Conservation (phyloP, 1,140 invertebrate genomes). For the Cephus cinctus region DNA sequence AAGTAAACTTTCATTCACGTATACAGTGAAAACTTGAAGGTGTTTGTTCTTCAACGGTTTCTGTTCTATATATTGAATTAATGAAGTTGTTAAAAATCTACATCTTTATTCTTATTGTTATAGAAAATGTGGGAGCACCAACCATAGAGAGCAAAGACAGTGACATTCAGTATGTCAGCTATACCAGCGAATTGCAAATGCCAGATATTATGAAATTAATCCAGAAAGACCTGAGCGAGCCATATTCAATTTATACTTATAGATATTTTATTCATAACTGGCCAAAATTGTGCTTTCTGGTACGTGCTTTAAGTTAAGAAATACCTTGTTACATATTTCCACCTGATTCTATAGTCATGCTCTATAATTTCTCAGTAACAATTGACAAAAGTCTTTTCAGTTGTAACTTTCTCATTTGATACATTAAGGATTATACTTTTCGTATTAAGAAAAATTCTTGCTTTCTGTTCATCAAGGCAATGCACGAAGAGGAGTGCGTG, state of each 20-base stretch:
- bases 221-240: slow-evolving; percentile 98
- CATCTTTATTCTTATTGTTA: slow-evolving; percentile 18
- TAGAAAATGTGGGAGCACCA: slow-evolving; percentile 36
- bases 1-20: slow-evolving; percentile 2
- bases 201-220: slow-evolving; percentile 97
- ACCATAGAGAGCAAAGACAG: slow-evolving; percentile 35
- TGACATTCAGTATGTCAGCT: slow-evolving; percentile 65
- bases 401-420: no score
- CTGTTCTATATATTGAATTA: background rate
- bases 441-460: background rate
- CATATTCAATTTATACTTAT: slow-evolving; percentile 99
- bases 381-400: no score
- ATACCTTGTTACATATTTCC: background rate
- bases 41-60: background rate
- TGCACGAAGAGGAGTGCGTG: slow-evolving; percentile 83
- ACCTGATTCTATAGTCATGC: no score
- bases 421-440: no score
- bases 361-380: no score
- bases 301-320: slow-evolving; percentile 59
- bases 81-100: slow-evolving; percentile 1
- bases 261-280: slow-evolving; percentile 99
- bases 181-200: slow-evolving; percentile 91
- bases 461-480: slow-evolving; percentile 59
- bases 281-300: slow-evolving; percentile 97
- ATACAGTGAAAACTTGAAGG: background rate